Conservation (phyloP, 2,113 vertebrate genomes). For the Cinclus cinclus region DNA sequence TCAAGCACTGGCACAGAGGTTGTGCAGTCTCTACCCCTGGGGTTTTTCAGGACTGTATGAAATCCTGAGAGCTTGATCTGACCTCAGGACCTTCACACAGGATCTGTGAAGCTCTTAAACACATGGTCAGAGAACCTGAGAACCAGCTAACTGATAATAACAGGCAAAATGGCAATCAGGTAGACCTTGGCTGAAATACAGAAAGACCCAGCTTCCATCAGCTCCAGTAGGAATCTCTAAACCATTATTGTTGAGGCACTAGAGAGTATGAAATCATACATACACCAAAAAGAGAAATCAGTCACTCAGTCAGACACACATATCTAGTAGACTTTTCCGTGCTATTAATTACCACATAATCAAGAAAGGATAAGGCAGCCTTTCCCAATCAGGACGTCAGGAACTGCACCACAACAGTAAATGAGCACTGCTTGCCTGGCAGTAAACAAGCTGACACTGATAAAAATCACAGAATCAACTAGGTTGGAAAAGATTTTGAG, state of each 20-base stretch:
- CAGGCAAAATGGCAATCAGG: neutral
- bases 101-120: neutral
- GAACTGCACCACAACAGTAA: neutral
- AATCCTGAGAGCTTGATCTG: neutral
- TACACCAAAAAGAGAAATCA: neutral
- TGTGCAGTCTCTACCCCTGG: neutral
- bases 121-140: neutral
- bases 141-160: neutral
- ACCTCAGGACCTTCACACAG: neutral
- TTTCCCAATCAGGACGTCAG: neutral
- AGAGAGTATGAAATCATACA: neutral
- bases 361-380: neutral
- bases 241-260: neutral
- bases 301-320: neutral
- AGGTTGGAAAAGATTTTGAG: neutral
- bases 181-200: neutral
- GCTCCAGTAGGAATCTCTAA: neutral
- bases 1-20: neutral
- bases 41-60: neutral
- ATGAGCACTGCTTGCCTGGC: neutral
- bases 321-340: neutral
- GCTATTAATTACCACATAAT: neutral
- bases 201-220: neutral
- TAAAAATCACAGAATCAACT: neutral
- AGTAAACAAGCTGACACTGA: neutral